Evolutionary conservation across 1,140 invertebrate species (phyloP).

Genomic region (Camponotus vicinus): DNA sequence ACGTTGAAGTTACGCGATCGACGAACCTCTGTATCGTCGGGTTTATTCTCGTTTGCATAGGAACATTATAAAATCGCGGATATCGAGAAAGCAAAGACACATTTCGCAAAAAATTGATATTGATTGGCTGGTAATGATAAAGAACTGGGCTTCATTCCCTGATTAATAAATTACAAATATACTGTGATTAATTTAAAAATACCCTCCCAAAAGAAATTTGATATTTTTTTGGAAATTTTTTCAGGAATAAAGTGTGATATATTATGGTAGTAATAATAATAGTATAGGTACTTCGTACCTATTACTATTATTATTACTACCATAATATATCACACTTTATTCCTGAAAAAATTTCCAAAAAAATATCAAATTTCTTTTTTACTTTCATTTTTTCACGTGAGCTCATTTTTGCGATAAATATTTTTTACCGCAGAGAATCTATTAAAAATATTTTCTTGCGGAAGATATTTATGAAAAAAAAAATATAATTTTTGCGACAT

Average conservation of each 20-base stretch:
- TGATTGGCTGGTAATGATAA: conserved; percentile 12
- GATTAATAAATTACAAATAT: background rate
- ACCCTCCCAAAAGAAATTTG: background rate
- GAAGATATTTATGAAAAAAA: conserved; percentile 29
- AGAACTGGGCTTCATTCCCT: background rate
- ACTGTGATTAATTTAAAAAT: background rate
- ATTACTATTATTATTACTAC: no score
- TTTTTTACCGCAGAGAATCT: background rate
- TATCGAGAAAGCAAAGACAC: conserved; percentile 8
- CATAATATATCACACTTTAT: no score
- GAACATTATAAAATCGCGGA: background rate
- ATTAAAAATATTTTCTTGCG: conserved; percentile 14
- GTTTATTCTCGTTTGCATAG: conserved; percentile 29
- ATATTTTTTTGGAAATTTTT: background rate
- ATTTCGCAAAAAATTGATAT: background rate
- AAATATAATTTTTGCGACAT: conserved; percentile 26
- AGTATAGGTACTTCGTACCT: no score
- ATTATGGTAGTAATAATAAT: background rate
- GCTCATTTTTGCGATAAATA: background rate
- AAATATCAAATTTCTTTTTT: no score
- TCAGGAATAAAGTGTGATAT: background rate
- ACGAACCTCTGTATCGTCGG: background rate
- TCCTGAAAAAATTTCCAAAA: no score
- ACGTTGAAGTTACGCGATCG: conserved; percentile 15
- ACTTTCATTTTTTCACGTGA: background rate